Percentiles rank a stretch among this genome's conserved stretches.
phyloP scores from a whole-genome alignment of 2,797 vertebrate species.

The Falco cherrug region DNA sequence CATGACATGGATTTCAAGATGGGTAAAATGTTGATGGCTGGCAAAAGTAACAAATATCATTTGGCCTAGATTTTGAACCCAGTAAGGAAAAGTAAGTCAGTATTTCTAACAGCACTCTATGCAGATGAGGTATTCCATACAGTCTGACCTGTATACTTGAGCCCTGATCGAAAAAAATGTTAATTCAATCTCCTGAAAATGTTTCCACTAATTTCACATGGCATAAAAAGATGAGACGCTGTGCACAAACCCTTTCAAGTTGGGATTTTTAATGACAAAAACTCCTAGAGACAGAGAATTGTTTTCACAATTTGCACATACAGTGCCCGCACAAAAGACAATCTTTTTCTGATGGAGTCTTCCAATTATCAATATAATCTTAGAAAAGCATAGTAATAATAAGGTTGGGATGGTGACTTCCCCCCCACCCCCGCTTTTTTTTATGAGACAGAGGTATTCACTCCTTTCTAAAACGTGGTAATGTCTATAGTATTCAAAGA shows the following conservation, averaged over 20 bases:
- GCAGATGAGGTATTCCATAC: neutral
- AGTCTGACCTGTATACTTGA: neutral
- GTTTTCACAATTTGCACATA: neutral
- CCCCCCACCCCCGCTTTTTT: rapidly evolving
- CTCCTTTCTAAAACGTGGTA: neutral
- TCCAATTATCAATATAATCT: neutral
- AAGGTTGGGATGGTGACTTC: neutral
- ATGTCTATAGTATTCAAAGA: neutral
- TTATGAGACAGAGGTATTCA: neutral
- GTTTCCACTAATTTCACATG: neutral
- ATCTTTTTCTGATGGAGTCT: neutral
- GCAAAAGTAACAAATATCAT: neutral
- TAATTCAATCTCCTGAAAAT: neutral
- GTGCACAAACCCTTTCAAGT: neutral
- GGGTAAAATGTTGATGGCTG: neutral
- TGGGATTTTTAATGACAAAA: neutral
- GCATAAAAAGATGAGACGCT: neutral
- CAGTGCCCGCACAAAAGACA: neutral
- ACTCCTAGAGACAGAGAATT: neutral
- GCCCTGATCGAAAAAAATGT: neutral
- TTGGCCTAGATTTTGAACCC: neutral
- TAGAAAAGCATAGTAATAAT: neutral
- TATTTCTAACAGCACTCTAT: neutral
- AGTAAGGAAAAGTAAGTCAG: neutral
- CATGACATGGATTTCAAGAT: neutral